These are phyloP conservation scores for Rhyacophila brunnea DNA, from an alignment of 1,140 invertebrate species.

Conservation along the genomic window DNA sequence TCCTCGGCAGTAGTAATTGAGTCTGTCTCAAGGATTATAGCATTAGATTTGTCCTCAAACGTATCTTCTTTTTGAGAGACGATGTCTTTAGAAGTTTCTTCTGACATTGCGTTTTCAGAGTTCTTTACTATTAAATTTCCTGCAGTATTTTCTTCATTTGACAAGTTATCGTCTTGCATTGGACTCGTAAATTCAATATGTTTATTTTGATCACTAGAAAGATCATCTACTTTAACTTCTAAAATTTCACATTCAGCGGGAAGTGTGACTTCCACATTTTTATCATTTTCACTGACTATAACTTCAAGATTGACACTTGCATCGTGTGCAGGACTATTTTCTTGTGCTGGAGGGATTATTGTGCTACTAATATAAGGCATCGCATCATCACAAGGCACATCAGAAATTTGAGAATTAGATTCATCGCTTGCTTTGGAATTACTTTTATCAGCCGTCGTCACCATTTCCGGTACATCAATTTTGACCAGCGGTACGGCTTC, in stretches of 20 bases:
- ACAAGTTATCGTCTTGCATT: not conserved
- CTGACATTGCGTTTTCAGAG: not conserved
- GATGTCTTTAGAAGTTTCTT: not conserved
- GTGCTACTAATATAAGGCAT: conserved; percentile 23
- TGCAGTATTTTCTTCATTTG: not conserved
- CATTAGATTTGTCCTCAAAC: no score
- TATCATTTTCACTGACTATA: not conserved
- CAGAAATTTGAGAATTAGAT: conserved; percentile 22
- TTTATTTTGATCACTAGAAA: conserved; percentile 30
- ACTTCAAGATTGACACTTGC: conserved; percentile 10
- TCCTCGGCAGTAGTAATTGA: no score
- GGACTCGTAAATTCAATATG: not conserved
- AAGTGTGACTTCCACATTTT: conserved; percentile 9
- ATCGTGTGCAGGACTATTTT: conserved; percentile 9
- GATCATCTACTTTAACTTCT: conserved; percentile 26
- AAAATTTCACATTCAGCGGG: conserved; percentile 27
- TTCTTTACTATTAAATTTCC: not conserved
- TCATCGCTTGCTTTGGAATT: not conserved
- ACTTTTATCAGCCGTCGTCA: no score
- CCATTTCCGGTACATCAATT: no score
- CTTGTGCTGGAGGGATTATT: not conserved
- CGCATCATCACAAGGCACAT: conserved; percentile 27
- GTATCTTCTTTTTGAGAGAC: no score
- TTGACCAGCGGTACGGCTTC: no score
- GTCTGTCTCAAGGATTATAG: no score